phyloP scores from a whole-genome alignment of 1,140 invertebrate genomes.

The Heliothis virescens region DNA sequence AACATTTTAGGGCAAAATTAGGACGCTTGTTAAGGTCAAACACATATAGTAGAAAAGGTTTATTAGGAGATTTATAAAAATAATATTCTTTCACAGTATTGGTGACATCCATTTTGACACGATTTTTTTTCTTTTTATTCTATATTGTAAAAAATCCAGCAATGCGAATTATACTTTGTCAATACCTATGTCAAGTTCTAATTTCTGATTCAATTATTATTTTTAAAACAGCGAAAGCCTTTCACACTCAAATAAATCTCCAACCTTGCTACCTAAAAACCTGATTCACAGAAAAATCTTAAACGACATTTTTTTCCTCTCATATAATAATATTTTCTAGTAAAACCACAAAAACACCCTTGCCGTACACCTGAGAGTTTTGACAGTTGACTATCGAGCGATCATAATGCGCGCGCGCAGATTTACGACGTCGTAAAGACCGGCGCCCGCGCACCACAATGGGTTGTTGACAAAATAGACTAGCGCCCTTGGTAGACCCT shows the following conservation, averaged over 20 bases:
- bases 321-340: constrained; percentile 34
- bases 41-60: no score
- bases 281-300: constrained; percentile 25
- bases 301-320: constrained; percentile 34
- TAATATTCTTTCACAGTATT: no score
- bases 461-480: constrained; percentile 72
- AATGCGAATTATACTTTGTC: not conserved
- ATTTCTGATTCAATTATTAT: no score
- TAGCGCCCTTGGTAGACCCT: constrained; percentile 44
- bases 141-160: not conserved
- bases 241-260: not conserved
- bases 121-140: not conserved
- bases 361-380: constrained; percentile 63
- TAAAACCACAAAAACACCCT: constrained; percentile 27
- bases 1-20: not conserved
- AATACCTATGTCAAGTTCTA: no score
- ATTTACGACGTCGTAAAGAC: constrained; percentile 75
- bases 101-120: not conserved
- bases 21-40: no score
- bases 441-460: constrained; percentile 64
- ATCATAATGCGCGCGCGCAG: constrained; percentile 64
- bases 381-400: constrained; percentile 63
- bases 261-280: not conserved
- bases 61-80: no score
- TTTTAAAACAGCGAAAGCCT: not conserved